A percentile compares a stretch with the other conserved stretches of the same genome.
These are phyloP conservation scores for Pollachius pollachius DNA, from an alignment of 2,113 vertebrate species.

Conservation along the genomic window DNA sequence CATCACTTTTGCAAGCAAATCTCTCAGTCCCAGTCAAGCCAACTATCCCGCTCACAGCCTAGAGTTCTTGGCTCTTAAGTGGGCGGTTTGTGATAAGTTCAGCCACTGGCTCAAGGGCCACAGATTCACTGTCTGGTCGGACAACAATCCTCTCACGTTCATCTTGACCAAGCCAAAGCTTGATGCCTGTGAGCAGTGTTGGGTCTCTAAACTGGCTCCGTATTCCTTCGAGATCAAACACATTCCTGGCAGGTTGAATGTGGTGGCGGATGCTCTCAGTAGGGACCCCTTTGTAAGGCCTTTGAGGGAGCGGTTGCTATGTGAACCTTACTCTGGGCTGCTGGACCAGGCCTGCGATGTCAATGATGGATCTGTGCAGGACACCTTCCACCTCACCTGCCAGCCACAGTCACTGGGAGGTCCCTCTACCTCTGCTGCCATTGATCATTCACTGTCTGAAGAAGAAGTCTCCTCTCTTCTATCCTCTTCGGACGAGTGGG, in stretches of 20 bases:
- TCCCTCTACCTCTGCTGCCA: not conserved
- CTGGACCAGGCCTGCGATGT: not conserved
- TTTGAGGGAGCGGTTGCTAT: not conserved
- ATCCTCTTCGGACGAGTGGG: not conserved
- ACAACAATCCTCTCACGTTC: conserved; percentile 14
- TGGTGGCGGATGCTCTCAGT: conserved; percentile 1
- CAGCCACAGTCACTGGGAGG: not conserved
- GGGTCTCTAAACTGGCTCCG: conserved; percentile 6
- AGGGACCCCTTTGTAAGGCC: too few species aligned
- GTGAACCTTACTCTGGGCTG: not conserved
- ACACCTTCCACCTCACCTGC: not conserved
- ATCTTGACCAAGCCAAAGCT: conserved; percentile 20
- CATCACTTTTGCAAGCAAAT: conserved; percentile 15
- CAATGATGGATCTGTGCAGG: not conserved
- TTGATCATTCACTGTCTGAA: not conserved
- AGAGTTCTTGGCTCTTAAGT: conserved; percentile 25
- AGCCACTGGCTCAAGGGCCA: conserved; percentile 21
- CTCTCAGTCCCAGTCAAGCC: not conserved
- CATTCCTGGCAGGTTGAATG: not conserved
- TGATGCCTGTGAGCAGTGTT: conserved; percentile 21
- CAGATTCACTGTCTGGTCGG: conserved; percentile 11
- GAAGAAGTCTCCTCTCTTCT: not conserved
- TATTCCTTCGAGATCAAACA: conserved; percentile 15
- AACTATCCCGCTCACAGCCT: conserved; percentile 21
- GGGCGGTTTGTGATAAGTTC: conserved; percentile 25